Base-by-base conservation (phyloP, 1,140 invertebrate genomes). In the Macrocentrus cingulum region DNA sequence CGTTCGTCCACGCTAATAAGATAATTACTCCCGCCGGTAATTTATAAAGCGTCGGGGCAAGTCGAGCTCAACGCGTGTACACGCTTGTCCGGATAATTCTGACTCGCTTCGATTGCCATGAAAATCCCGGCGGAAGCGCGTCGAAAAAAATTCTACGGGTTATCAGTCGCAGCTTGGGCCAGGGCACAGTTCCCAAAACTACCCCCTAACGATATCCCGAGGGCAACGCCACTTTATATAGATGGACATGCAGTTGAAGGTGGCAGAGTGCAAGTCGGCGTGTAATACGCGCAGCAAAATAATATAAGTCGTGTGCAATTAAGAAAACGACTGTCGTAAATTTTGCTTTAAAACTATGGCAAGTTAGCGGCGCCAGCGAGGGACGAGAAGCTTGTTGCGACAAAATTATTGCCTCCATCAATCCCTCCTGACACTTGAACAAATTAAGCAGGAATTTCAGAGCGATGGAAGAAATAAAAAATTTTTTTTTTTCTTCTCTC, bases 301-400 rank as follows among this genome's bases (percentile, higher is more conserved):
- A 36, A 57, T 57, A 68, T 76, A 76, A 70, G 65, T 68, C 61
- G 62, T 62, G 46, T 63, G 70, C 71, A 74, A 76, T 76, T 73
- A 76, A 72, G 69, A 66, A 72, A 77, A 76, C 70, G 67, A 76
- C 60, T 66, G 56, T 66, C 69, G 67, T 77, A 76, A 76, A 77
- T 76, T 75, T 63, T 39, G 36, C 15, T 39, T 15, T 15, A 39
- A 39, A 39, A 39, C 8, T 39, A 8, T 39, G 13, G 7, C 4
- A n/a, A 15, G 36, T 15, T 3, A 4, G 15, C 3, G 13, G 15
- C 4, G 7, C 7, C 8, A 5, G 13, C 3, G 13, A 39, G 7
- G 36, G 7, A 39, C 15, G 36, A 39, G 36, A 39, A n/a, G 13
- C 9, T 46, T 46, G 7, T 13, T 23, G 19, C 44, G 44, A 46